Evolutionary conservation across 2,888 invertebrate species (phyloP).

Genomic region (Orgyia antiqua): DNA sequence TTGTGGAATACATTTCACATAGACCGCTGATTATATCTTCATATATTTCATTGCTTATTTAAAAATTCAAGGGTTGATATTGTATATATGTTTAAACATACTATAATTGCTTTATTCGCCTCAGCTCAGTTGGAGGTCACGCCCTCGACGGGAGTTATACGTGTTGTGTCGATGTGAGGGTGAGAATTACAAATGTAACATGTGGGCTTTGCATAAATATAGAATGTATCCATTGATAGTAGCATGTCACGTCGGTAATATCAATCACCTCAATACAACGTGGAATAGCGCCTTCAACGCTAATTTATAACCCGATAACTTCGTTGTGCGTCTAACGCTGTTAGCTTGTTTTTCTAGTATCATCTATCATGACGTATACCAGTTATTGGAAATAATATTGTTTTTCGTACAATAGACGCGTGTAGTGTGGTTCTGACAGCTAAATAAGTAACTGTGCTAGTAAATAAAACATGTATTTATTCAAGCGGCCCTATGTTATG

Average conservation of each 20-base stretch:
- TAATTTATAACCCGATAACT: neutral
- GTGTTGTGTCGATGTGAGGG: too few relatives aligned
- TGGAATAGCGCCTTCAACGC: neutral
- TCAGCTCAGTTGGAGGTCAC: constrained; percentile 14
- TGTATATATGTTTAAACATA: constrained; percentile 16
- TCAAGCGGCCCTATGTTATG: constrained; percentile 2
- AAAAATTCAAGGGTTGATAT: constrained; percentile 2
- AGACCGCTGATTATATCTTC: constrained; percentile 16
- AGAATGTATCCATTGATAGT: too few relatives aligned
- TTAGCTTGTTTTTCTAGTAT: neutral
- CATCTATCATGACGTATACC: constrained; percentile 2
- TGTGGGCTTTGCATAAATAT: constrained; percentile 6
- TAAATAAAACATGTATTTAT: constrained; percentile 18
- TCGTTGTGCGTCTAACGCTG: neutral
- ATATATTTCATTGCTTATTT: too few relatives aligned
- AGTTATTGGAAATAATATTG: constrained; percentile 11
- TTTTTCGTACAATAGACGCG: constrained; percentile 15
- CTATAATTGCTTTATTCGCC: constrained; percentile 16
- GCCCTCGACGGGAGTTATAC: constrained; percentile 12
- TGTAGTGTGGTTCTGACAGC: constrained; percentile 21
- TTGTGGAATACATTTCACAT: too few relatives aligned
- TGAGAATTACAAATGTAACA: constrained; percentile 6
- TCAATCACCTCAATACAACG: constrained; percentile 1
- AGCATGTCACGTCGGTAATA: too few relatives aligned
- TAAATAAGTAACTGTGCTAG: constrained; percentile 14